phyloP scores from a whole-genome alignment of 2,113 vertebrate genomes.

The Numida meleagris region DNA sequence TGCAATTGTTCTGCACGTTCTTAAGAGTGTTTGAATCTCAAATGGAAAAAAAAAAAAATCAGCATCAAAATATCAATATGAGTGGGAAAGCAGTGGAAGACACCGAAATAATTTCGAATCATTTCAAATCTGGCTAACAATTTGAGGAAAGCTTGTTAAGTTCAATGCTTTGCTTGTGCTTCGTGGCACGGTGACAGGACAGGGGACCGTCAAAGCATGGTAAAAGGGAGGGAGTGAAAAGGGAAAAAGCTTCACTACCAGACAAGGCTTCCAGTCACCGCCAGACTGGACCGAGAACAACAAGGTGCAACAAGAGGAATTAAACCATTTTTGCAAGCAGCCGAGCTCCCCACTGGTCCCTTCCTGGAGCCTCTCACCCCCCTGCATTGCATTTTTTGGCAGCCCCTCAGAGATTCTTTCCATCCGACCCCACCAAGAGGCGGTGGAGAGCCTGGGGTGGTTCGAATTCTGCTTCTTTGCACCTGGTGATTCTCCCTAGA shows the following conservation, averaged over 20 bases:
- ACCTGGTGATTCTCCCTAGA: conserved; percentile 96
- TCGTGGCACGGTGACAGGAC: conserved; percentile 62
- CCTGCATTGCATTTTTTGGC: background rate
- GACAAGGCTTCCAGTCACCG: conserved; percentile 89
- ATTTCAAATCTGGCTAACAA: background rate
- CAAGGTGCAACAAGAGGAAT: conserved; percentile 92
- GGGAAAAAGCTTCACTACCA: conserved; percentile 83
- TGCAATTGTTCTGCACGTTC: background rate
- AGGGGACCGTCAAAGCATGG: conserved; percentile 73
- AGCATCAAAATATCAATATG: background rate
- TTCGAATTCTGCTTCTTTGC: conserved; percentile 89
- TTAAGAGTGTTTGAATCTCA: background rate
- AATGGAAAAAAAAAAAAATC: background rate
- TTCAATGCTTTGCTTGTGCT: conserved; percentile 69
- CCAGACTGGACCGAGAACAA: conserved; percentile 91
- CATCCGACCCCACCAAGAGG: conserved; percentile 33
- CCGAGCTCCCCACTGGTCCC: background rate
- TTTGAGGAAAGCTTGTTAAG: conserved; percentile 51
- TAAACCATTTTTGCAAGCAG: conserved; percentile 68
- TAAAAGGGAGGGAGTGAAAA: conserved; percentile 72
- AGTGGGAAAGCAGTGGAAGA: background rate
- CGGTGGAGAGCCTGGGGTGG: conserved; percentile 30
- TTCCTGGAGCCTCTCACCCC: too few relatives aligned
- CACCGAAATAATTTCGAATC: background rate
- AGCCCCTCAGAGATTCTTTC: background rate